Evolutionary conservation across 2,888 invertebrate species (phyloP).

Genomic region (Endotricha flammealis): DNA sequence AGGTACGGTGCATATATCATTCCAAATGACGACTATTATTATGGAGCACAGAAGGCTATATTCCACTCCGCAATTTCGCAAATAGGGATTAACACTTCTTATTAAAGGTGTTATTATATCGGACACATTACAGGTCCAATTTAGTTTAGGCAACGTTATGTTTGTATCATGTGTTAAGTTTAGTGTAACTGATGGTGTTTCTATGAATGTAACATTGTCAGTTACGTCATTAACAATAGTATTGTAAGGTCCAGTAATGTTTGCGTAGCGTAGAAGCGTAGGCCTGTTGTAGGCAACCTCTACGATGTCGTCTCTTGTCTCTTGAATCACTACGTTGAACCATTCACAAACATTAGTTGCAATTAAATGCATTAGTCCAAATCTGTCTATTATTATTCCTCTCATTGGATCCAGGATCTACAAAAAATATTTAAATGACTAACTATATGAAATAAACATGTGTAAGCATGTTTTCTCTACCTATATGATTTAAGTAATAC

Average conservation of each 20-base stretch:
- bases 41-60: conserved; percentile 90
- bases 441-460: too few species aligned
- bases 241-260: conserved; percentile 46
- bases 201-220: conserved; percentile 39
- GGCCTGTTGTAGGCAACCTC: conserved; percentile 57
- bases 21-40: conserved; percentile 88
- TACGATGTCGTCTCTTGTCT: conserved; percentile 91
- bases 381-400: conserved; percentile 78
- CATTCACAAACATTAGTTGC: conserved; percentile 96
- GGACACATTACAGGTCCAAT: conserved; percentile 63
- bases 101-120: conserved; percentile 80
- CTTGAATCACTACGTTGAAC: conserved; percentile 91
- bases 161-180: conserved; percentile 19
- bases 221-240: conserved; percentile 34
- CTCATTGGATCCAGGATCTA: conserved; percentile 68
- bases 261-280: conserved; percentile 50
- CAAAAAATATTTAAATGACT: too few species aligned
- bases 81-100: conserved; percentile 83
- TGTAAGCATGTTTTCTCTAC: too few species aligned
- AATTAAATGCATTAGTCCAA: conserved; percentile 95
- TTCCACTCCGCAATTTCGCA: conserved; percentile 90
- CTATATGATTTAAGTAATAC: too few species aligned
- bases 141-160: conserved; percentile 31
- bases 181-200: conserved; percentile 18
- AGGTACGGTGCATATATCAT: conserved; percentile 80